Conservation (phyloP, 2,113 vertebrate genomes). For the Bujurquina vittata region DNA sequence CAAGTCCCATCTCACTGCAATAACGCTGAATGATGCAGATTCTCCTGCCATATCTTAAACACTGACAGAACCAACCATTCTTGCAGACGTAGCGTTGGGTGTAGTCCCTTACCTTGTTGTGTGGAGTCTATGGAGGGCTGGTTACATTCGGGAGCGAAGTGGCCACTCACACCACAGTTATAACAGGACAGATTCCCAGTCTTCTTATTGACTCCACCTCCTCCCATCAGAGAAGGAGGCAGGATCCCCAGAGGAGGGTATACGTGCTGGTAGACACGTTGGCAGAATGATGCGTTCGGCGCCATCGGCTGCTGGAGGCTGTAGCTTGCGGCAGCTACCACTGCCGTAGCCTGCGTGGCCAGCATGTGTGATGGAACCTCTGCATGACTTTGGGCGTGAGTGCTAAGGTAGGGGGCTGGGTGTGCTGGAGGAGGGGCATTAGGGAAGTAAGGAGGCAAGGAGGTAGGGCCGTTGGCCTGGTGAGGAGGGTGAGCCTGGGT, state of each 20-base stretch:
- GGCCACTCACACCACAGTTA: constrained; percentile 92
- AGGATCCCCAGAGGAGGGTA: constrained; percentile 84
- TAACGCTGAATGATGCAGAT: neutral
- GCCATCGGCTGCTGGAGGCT: constrained; percentile 92
- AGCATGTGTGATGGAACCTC: constrained; percentile 85
- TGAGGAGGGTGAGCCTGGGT: constrained; percentile 90
- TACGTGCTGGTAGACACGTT: constrained; percentile 84
- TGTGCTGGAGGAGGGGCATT: constrained; percentile 82
- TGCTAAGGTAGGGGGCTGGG: constrained; percentile 80
- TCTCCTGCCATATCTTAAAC: neutral
- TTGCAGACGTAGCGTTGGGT: neutral
- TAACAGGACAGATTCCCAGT: constrained; percentile 93
- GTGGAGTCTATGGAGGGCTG: constrained; percentile 91
- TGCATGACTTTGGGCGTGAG: constrained; percentile 74
- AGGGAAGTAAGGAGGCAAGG: constrained; percentile 89
- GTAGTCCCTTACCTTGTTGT: constrained; percentile 86
- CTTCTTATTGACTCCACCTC: constrained; percentile 85
- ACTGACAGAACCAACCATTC: too few relatives aligned
- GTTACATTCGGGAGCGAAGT: constrained; percentile 95
- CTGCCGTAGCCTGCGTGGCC: constrained; percentile 82
- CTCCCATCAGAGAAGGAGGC: constrained; percentile 76
- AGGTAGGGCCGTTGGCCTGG: constrained; percentile 87
- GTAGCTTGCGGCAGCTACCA: constrained; percentile 74
- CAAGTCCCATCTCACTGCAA: neutral
- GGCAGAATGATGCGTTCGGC: constrained; percentile 85